Evolutionary conservation across 2,797 vertebrate genomes (phyloP).

Genomic region (Pseudochromis fuscus): DNA sequence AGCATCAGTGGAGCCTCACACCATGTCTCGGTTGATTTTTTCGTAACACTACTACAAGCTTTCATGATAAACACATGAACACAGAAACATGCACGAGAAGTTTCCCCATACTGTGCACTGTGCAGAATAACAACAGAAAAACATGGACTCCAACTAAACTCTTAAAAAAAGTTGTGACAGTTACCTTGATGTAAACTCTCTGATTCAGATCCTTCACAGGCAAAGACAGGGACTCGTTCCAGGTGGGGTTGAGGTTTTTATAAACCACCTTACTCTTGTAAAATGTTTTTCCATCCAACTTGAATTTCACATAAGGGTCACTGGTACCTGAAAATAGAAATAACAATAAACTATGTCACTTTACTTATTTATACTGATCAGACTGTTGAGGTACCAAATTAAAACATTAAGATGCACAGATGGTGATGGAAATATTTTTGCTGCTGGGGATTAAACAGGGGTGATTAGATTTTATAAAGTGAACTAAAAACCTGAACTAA

Average conservation of each 20-base stretch:
- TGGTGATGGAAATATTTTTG: neutral
- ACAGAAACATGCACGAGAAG: too few relatives aligned
- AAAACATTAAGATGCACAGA: too few relatives aligned
- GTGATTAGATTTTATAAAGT: neutral
- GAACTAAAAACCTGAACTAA: neutral
- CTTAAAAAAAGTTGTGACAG: neutral
- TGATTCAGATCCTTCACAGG: conserved; percentile 92
- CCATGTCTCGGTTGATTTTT: too few relatives aligned
- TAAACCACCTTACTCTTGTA: conserved; percentile 97
- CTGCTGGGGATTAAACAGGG: neutral
- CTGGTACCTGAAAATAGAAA: conserved; percentile 88
- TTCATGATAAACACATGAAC: too few relatives aligned
- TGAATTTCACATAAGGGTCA: conserved; percentile 97
- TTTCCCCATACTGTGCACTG: neutral
- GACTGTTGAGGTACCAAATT: neutral
- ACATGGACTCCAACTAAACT: too few relatives aligned
- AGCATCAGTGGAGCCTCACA: neutral
- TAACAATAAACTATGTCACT: neutral
- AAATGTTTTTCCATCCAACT: conserved; percentile 93
- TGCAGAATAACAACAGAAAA: neutral
- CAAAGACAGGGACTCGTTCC: conserved; percentile 93
- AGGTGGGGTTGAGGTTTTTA: conserved; percentile 94
- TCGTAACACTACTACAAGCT: too few relatives aligned
- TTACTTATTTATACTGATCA: neutral
- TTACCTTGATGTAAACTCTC: conserved; percentile 92